Evolutionary conservation across 2,113 vertebrate species (phyloP).

Genomic region (Gymnorhina tibicen): DNA sequence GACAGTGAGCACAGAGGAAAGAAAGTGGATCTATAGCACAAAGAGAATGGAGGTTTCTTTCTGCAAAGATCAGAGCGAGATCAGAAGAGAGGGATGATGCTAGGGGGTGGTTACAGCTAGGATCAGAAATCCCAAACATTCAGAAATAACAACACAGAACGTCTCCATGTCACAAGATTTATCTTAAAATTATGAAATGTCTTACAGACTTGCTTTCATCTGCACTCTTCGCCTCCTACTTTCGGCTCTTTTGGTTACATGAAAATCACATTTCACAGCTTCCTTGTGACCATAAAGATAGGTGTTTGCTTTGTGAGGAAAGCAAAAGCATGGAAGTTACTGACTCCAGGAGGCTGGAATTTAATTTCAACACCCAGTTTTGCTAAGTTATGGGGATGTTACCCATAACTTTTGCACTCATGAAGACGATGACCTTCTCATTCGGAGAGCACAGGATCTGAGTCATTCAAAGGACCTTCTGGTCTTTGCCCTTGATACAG

Average conservation of each 20-base stretch:
- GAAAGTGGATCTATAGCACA: background rate
- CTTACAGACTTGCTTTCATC: conserved; percentile 2
- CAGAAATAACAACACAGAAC: conserved; percentile 1
- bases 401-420: background rate
- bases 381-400: background rate
- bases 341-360: background rate
- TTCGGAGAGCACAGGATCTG: background rate
- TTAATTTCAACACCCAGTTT: background rate
- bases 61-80: background rate
- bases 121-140: conserved; percentile 9
- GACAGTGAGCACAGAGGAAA: background rate
- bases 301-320: background rate
- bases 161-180: conserved; percentile 1
- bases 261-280: conserved; percentile 38
- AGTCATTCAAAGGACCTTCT: background rate
- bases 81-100: background rate
- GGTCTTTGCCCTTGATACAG: background rate
- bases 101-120: background rate
- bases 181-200: background rate
- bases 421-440: fast-evolving
- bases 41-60: background rate
- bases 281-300: background rate
- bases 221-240: conserved; percentile 1
- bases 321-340: background rate
- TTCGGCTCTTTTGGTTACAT: background rate